phyloP scores from a whole-genome alignment of 2,797 vertebrate genomes.

The Sitta carolinensis region DNA sequence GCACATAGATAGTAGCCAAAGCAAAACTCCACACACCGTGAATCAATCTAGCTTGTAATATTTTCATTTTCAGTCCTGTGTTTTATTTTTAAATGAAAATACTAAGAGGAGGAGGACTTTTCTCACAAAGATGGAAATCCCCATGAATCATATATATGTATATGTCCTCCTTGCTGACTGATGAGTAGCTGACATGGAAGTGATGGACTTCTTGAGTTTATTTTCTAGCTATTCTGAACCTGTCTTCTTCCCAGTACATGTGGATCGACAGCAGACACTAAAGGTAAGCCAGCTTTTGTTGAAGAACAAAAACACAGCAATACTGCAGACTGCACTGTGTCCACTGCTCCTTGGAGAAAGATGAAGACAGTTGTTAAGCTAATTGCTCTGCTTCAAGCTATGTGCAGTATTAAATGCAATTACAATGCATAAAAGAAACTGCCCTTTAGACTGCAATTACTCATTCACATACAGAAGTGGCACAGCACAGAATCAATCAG shows the following conservation, averaged over 20 bases:
- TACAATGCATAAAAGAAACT: background rate
- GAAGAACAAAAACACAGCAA: background rate
- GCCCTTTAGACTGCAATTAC: background rate
- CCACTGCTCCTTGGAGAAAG: background rate
- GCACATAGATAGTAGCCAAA: background rate
- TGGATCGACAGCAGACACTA: background rate
- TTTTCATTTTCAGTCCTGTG: background rate
- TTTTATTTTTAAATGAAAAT: background rate
- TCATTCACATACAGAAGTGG: background rate
- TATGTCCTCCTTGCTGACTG: background rate
- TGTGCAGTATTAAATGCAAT: constrained; percentile 3
- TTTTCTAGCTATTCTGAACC: background rate
- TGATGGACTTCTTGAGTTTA: background rate
- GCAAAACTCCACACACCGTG: background rate
- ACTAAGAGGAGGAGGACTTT: background rate
- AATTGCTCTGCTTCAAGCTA: background rate
- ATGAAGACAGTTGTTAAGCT: background rate
- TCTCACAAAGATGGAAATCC: background rate
- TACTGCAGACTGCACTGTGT: background rate
- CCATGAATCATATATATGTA: background rate
- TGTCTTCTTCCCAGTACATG: background rate
- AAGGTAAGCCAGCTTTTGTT: background rate
- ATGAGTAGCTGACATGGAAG: background rate
- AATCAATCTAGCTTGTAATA: background rate
- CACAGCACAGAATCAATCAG: background rate